Conservation (phyloP, 1,140 invertebrate species). For the Trachelipus rathkii region DNA sequence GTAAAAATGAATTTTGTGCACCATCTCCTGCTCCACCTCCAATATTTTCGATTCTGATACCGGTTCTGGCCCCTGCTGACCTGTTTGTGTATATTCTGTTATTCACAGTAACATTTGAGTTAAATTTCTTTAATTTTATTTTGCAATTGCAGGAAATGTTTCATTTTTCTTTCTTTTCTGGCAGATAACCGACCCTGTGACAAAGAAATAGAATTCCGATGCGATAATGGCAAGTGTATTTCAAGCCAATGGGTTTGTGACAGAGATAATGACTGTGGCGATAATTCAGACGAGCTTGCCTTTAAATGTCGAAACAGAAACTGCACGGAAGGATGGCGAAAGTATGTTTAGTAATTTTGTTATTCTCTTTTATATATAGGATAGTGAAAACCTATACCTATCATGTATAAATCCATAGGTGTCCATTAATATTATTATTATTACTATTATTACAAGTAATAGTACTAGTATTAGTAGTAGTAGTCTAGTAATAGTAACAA, state of each 20-base stretch:
- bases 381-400: neutral
- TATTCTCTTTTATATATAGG: neutral
- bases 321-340: conserved; percentile 83
- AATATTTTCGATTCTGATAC: too few relatives aligned
- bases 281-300: conserved; percentile 89
- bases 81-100: too few relatives aligned
- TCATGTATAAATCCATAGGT: too few relatives aligned
- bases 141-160: conserved; percentile 5
- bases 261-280: conserved; percentile 86
- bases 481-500: too few relatives aligned
- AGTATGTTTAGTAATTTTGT: conserved; percentile 4
- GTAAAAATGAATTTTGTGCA: too few relatives aligned
- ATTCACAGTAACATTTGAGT: too few relatives aligned
- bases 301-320: conserved; percentile 84
- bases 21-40: too few relatives aligned
- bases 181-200: conserved; percentile 73
- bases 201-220: conserved; percentile 73
- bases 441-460: too few relatives aligned
- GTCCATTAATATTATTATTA: too few relatives aligned
- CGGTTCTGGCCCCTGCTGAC: too few relatives aligned
- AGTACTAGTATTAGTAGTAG: too few relatives aligned
- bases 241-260: conserved; percentile 95
- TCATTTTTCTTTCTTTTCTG: conserved; percentile 8
- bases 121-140: neutral
- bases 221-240: conserved; percentile 91